Evolutionary conservation across 1,140 invertebrate genomes (phyloP).

Genomic region (Planococcus citri): DNA sequence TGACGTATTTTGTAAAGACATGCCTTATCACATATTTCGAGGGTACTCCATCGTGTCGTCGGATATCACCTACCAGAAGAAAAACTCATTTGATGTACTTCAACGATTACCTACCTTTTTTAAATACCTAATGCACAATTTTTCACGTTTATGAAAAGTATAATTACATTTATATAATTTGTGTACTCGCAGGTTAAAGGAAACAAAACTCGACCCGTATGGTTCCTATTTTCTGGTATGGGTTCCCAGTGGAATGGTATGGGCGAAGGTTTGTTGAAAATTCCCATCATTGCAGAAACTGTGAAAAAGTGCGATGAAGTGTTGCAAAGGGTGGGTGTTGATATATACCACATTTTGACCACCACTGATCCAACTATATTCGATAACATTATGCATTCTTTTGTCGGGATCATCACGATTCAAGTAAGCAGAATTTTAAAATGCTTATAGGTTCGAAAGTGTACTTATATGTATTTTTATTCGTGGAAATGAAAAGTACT

Average conservation of each 20-base stretch:
- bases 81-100: neutral
- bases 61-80: neutral
- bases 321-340: slow-evolving; percentile 43
- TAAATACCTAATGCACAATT: neutral
- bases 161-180: neutral
- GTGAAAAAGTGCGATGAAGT: slow-evolving; percentile 43
- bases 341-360: slow-evolving; percentile 48
- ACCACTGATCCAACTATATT: slow-evolving; percentile 42
- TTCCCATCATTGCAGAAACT: slow-evolving; percentile 51
- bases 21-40: neutral
- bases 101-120: neutral
- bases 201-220: slow-evolving; percentile 20
- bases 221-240: slow-evolving; percentile 51
- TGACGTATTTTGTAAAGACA: slow-evolving; percentile 29
- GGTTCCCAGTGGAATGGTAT: slow-evolving; percentile 53
- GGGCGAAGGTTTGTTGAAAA: slow-evolving; percentile 44
- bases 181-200: neutral
- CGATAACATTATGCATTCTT: slow-evolving; percentile 49
- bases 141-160: neutral
- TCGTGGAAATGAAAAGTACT: too few species aligned
- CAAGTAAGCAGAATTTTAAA: slow-evolving; percentile 45
- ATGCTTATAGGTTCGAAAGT: neutral
- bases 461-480: too few species aligned
- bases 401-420: slow-evolving; percentile 67
- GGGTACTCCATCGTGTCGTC: slow-evolving; percentile 18